Conservation (phyloP, 2,888 invertebrate species). For the Himalopsyche kuldschensis region DNA sequence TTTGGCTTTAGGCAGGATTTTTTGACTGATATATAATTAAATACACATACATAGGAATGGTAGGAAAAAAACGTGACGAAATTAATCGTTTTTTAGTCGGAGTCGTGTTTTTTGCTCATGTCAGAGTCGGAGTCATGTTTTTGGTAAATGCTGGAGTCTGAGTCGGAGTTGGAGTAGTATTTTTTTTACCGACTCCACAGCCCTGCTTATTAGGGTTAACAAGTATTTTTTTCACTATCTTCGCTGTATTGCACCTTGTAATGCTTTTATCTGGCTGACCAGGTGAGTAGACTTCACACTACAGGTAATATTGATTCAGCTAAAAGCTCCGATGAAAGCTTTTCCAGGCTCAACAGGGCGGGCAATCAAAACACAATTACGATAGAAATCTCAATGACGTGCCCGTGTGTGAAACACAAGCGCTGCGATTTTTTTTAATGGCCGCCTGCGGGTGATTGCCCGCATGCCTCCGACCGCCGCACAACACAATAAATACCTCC, state of each 20-base stretch:
- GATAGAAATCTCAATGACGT: slow-evolving; percentile 9
- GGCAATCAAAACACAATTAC: slow-evolving; percentile 14
- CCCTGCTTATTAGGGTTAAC: too few species aligned
- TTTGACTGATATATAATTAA: too few species aligned
- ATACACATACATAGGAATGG: too few species aligned
- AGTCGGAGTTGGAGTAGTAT: too few species aligned
- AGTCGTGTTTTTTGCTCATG: too few species aligned
- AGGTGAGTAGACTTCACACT: background rate
- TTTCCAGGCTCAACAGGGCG: background rate
- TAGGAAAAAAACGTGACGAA: too few species aligned
- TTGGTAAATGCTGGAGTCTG: too few species aligned
- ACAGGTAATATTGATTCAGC: background rate
- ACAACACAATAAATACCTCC: background rate
- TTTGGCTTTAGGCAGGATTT: too few species aligned
- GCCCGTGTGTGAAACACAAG: background rate
- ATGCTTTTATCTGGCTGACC: background rate
- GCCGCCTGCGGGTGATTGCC: slow-evolving; percentile 1
- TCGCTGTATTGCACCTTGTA: background rate
- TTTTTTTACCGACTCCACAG: too few species aligned
- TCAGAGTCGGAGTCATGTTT: too few species aligned
- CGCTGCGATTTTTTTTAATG: background rate
- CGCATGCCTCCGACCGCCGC: background rate
- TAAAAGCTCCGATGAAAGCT: background rate
- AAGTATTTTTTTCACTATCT: too few species aligned
- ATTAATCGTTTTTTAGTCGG: too few species aligned